Evolutionary conservation across 2,888 invertebrate genomes (phyloP).

Genomic region (Harmothoe impar): DNA sequence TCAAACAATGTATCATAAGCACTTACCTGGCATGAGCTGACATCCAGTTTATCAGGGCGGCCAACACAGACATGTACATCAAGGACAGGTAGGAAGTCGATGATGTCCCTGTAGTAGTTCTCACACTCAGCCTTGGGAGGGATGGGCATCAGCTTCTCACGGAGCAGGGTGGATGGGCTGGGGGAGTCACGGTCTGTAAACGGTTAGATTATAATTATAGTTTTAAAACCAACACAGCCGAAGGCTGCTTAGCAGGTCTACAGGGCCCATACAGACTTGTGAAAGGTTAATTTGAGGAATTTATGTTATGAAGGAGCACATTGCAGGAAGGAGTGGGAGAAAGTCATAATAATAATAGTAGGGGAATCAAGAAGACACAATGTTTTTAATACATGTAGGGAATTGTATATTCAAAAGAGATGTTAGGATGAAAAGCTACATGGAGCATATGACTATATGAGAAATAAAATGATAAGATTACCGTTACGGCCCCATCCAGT

Average conservation of each 20-base stretch:
- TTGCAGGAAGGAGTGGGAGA: no score
- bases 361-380: no score
- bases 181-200: slow-evolving; percentile 58
- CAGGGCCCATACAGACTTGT: no score
- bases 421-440: background rate
- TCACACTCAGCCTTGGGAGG: slow-evolving; percentile 60
- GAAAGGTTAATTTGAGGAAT: no score
- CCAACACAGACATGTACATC: slow-evolving; percentile 61
- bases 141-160: slow-evolving; percentile 63
- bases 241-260: no score
- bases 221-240: no score
- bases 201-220: no score
- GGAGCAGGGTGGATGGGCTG: slow-evolving; percentile 28
- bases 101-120: slow-evolving; percentile 43
- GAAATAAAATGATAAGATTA: slow-evolving; percentile 19
- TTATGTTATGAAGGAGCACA: no score
- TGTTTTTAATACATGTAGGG: no score
- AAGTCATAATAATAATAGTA: no score
- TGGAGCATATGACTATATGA: background rate
- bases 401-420: no score
- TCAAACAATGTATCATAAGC: no score
- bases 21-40: slow-evolving; percentile 65
- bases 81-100: slow-evolving; percentile 36
- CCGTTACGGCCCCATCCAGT: slow-evolving; percentile 64
- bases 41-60: slow-evolving; percentile 28